Conservation (phyloP, 1,140 invertebrate genomes). For the Monochamus saltuarius region DNA sequence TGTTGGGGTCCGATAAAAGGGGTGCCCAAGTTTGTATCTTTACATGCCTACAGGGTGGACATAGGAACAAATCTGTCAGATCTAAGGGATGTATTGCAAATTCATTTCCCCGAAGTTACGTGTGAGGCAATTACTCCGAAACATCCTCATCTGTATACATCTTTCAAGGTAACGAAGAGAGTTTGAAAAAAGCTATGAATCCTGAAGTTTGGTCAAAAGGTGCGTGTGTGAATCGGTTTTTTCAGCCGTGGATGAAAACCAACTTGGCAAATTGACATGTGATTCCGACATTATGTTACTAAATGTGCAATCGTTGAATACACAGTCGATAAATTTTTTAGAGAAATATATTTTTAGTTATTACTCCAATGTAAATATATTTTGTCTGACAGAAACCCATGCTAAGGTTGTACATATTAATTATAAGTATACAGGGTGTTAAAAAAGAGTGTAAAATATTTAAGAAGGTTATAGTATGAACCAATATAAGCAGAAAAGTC, state of each 20-base stretch:
- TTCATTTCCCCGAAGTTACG: slow-evolving; percentile 15
- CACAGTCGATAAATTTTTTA: slow-evolving; percentile 11
- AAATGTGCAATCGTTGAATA: slow-evolving; percentile 15
- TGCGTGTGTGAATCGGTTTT: too few species aligned
- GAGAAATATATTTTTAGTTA: slow-evolving; percentile 9
- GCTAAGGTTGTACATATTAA: too few species aligned
- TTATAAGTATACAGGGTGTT: too few species aligned
- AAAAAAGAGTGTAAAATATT: too few species aligned
- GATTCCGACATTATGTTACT: slow-evolving; percentile 12
- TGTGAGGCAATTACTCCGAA: slow-evolving; percentile 8
- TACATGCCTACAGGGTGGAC: neutral
- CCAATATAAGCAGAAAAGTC: too few species aligned
- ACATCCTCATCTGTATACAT: slow-evolving; percentile 13
- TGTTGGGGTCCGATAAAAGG: neutral
- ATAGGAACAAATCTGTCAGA: neutral
- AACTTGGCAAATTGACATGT: slow-evolving; percentile 2
- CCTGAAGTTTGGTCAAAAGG: too few species aligned
- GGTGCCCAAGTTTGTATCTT: slow-evolving; percentile 1
- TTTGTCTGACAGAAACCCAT: slow-evolving; percentile 9
- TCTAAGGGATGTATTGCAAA: neutral
- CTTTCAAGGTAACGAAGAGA: slow-evolving; percentile 15
- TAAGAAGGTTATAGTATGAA: too few species aligned
- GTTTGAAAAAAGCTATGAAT: slow-evolving; percentile 13
- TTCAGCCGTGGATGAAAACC: too few species aligned
- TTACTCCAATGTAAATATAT: slow-evolving; percentile 6